A percentile compares a stretch with the other conserved stretches of the same genome.
phyloP scores from a whole-genome alignment of 2,113 vertebrate genomes.

The Seriola aureovittata region DNA sequence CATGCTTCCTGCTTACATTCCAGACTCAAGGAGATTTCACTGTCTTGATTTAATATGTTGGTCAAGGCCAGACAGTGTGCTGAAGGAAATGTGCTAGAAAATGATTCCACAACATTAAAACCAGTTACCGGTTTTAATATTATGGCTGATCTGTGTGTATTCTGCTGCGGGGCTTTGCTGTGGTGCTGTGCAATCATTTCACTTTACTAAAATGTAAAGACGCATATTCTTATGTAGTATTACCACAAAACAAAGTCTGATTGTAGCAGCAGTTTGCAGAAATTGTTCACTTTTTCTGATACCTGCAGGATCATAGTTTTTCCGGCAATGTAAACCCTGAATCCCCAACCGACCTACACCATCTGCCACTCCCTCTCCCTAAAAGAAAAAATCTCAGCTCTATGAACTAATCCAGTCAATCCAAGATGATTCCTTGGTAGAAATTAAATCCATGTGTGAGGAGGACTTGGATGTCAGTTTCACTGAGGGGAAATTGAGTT shows the following conservation, averaged over 20 bases:
- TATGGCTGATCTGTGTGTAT: neutral
- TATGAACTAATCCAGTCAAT: neutral
- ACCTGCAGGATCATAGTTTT: neutral
- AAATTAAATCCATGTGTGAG: neutral
- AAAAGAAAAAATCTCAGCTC: neutral
- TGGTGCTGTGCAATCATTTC: neutral
- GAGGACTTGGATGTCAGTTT: neutral
- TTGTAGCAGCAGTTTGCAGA: neutral
- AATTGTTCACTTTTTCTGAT: neutral
- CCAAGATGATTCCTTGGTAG: neutral
- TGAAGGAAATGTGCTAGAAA: neutral
- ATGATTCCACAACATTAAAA: too few species aligned
- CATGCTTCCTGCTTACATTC: neutral
- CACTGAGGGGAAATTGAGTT: neutral
- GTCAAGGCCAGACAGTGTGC: conserved; percentile 4
- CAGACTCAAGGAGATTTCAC: neutral
- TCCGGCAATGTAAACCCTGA: neutral
- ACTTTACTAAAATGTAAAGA: neutral
- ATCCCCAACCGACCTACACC: neutral
- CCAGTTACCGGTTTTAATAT: too few species aligned
- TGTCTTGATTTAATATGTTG: neutral
- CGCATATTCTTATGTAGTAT: neutral
- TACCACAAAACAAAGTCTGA: neutral
- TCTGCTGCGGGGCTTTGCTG: conserved; percentile 6
- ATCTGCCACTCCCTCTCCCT: neutral